Percentiles rank a stretch among this genome's conserved stretches.
Evolutionary conservation across 1,140 invertebrate species (phyloP).

Genomic region (Lysiphlebus fabarum): DNA sequence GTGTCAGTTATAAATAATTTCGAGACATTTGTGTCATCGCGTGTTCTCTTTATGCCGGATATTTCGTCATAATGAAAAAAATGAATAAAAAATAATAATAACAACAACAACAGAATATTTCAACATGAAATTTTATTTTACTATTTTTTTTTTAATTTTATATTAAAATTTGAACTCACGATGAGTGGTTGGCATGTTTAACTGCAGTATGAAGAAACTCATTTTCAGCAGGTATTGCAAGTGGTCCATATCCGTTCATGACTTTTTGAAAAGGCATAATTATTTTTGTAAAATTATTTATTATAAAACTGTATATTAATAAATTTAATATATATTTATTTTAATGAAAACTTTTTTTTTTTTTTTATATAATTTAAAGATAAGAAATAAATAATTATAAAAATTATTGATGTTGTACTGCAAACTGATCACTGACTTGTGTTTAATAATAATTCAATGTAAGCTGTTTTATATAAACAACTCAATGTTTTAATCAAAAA

Average conservation of each 20-base stretch:
- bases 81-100: no score
- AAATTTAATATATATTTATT: slow-evolving; percentile 3
- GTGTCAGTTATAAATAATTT: no score
- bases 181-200: slow-evolving; percentile 33
- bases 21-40: no score
- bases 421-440: slow-evolving; percentile 10
- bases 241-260: slow-evolving; percentile 29
- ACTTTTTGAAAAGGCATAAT: slow-evolving; percentile 37
- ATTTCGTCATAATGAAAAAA: no score
- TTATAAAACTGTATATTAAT: background rate
- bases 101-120: no score
- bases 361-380: background rate
- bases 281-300: background rate
- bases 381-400: background rate
- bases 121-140: no score
- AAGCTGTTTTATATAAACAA: slow-evolving; percentile 20
- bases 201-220: slow-evolving; percentile 38
- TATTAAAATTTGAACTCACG: slow-evolving; percentile 36
- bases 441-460: background rate
- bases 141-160: no score
- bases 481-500: slow-evolving; percentile 1
- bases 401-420: background rate
- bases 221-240: slow-evolving; percentile 40
- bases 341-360: background rate
- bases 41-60: no score